Base-by-base conservation (phyloP, 2,113 vertebrate genomes). In the Rhipidura dahli region DNA sequence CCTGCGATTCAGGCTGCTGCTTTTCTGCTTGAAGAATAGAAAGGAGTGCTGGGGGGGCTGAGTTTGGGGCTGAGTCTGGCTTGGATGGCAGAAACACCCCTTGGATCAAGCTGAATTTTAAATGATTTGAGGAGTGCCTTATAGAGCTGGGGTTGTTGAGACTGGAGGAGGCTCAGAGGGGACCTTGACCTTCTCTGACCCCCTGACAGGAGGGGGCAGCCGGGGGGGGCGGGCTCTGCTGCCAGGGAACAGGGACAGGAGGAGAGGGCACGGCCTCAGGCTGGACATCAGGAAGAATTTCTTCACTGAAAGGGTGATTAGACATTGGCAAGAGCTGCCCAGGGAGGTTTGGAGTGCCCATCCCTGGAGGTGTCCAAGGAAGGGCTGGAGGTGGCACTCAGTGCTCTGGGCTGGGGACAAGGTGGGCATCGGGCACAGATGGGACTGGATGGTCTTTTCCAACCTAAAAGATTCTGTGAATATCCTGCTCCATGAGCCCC, bases 1-100 rank as follows among this genome's bases (percentile, higher is more conserved):
- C 2, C 1, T 7, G 31, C 0, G 2, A 4, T 16, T 37, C 11
- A 8, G 18, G 49, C 30, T 78, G 60, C 19, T 4, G 2, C 5
- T 61, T 64, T 76, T 35, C 28, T 50, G 16, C 56, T 75, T 13
- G n/a, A 28, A 33, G 53, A 15, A 76, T 8, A 47, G 30, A 23
- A 47, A 17, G 33, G 27, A 22, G 23, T 24, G 42, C 21, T 54
- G 60, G 3, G 8, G 17, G 11, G 27, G 54, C 31, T 27, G 70
- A 47, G 40, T n/a, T 28, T 77, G 51, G 31, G 63, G 49, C 27
- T 35, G 27, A 28, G 9, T 35, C 13, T 1, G 2, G 27, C 77
- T 83, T 49, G 50, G 57, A 83, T 72, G 59, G 75, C 37, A 87
- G 65, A 71, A 85, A 68, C 33, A 9, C 3, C 11, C 11, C 39